Evolutionary conservation across 2,113 vertebrate species (phyloP).

Genomic region (Urocynchramus pylzowi): DNA sequence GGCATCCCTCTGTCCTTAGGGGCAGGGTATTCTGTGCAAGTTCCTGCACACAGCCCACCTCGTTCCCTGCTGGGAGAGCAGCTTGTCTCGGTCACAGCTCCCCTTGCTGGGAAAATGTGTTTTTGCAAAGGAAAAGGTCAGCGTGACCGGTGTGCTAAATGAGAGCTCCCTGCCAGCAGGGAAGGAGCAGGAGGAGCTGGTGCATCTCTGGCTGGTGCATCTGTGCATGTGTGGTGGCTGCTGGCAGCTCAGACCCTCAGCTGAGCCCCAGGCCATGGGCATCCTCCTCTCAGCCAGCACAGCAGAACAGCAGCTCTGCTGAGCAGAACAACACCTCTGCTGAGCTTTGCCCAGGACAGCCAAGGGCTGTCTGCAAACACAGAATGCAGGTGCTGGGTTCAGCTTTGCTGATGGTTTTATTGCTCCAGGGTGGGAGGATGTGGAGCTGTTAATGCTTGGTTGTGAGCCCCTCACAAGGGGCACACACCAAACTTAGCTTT

Average conservation of each 20-base stretch:
- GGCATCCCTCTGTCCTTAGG: background rate
- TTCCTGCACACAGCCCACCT: background rate
- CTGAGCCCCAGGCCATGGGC: background rate
- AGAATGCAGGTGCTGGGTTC: background rate
- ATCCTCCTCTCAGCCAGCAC: background rate
- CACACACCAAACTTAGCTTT: background rate
- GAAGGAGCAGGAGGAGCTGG: background rate
- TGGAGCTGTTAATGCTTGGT: background rate
- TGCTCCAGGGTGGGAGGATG: background rate
- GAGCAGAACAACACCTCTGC: fast-evolving
- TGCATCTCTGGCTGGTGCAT: background rate
- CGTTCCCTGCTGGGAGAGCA: background rate
- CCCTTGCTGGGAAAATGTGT: background rate
- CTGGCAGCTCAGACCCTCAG: background rate
- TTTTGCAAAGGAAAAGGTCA: slow-evolving; percentile 37
- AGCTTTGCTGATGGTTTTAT: slow-evolving; percentile 16
- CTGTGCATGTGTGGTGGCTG: background rate
- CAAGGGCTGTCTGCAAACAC: background rate
- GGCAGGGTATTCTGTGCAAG: background rate
- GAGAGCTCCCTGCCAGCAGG: background rate
- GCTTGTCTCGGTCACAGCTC: background rate
- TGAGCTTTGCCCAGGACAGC: background rate
- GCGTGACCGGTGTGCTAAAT: background rate
- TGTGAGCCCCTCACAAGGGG: background rate
- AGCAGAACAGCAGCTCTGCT: background rate